Conservation (phyloP, 1,140 invertebrate species). For the Eupristina koningsbergeri region DNA sequence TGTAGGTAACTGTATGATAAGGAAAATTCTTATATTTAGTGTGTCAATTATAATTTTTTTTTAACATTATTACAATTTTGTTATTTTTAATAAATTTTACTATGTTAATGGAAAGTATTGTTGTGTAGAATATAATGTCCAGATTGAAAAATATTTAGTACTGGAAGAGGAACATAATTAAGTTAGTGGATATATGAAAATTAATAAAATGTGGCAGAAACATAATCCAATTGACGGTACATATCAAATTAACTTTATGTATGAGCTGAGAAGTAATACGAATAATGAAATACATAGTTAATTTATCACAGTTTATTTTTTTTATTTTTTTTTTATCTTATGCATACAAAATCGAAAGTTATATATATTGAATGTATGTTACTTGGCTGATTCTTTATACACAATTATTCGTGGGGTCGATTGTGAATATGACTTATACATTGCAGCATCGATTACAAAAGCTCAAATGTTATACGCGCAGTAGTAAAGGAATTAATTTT, state of each 20-base stretch:
- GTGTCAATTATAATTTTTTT: too few species aligned
- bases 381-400: neutral
- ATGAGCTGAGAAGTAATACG: neutral
- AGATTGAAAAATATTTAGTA: too few species aligned
- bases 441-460: slow-evolving; percentile 38
- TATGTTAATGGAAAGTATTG: too few species aligned
- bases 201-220: neutral
- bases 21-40: too few species aligned
- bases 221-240: neutral
- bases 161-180: neutral
- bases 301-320: neutral
- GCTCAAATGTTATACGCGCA: slow-evolving; percentile 14
- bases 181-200: neutral
- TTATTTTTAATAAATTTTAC: too few species aligned
- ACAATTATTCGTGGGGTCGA: slow-evolving; percentile 13
- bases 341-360: neutral
- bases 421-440: slow-evolving; percentile 23
- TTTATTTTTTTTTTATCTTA: neutral
- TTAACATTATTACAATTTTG: too few species aligned
- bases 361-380: neutral
- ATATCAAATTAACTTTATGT: neutral
- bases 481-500: slow-evolving; percentile 44
- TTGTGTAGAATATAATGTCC: too few species aligned
- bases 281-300: neutral
- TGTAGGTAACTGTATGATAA: too few species aligned